Base-by-base conservation (phyloP, 2,113 vertebrate species). In the Platichthys stellatus region DNA sequence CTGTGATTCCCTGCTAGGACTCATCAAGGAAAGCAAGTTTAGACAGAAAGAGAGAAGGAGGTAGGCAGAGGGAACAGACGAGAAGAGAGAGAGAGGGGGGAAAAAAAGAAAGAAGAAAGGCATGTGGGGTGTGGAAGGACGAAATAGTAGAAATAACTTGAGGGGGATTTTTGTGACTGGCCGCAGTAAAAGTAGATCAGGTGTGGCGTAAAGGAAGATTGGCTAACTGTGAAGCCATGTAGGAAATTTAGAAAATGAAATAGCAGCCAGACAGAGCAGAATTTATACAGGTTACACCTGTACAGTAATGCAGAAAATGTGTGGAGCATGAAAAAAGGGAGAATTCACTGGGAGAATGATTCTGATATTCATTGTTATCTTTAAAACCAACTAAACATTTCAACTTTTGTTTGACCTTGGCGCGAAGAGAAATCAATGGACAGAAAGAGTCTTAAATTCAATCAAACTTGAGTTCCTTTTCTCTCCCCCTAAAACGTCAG, bases 1-100 rank as follows among this genome's bases (percentile, higher is more conserved):
- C 95, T 94, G 94, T 96, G 95, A 96, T 97, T 97, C 94, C 93
- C 92, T 95, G 76, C 92, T 94, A 95, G 90, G 93, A 87, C 92
- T 94, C 95, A 96, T 96, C 95, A 96, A 92, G 86, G 83, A 88
- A 96, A 95, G 91, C 96, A 87, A 93, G 91, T 94, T 92, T 88
- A 90, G 91, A 91, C 85, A 86, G 87, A 87, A 75, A 91, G 85
- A 88, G 76, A 76, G 51, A 82, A 64, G 70, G 68, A 80, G 76
- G 61, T 45, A 56, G 28, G 31, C 31, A 31, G 31, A 31, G 63
- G 68, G 82, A 78, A 74, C 24, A 73, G 65, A 38, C 51, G 78
- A 60, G 45, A 90, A 26, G 54, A 24, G 23, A 57, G 21, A 24
- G 54, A 23, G 54, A 14, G 54, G 13, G 54, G 23, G 13, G 23